Percentiles rank a stretch among this genome's conserved stretches.
Evolutionary conservation across 2,797 vertebrate species (phyloP).

Genomic region (Tadarida brasiliensis): DNA sequence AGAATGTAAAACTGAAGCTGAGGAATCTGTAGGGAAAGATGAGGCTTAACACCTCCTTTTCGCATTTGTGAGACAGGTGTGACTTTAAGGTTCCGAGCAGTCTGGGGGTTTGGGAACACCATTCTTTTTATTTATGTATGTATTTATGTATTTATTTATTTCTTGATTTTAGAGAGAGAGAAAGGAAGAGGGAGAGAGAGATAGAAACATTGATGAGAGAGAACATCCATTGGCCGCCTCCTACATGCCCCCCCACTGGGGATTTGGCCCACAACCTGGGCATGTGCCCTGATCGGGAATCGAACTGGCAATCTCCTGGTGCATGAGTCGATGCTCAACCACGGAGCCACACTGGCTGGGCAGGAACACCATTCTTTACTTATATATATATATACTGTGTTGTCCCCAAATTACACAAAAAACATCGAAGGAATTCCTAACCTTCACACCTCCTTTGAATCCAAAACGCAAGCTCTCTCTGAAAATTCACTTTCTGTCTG

Average conservation of each 20-base stretch:
- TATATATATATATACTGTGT: background rate
- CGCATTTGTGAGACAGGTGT: background rate
- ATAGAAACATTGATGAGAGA: too few relatives aligned
- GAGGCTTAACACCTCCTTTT: background rate
- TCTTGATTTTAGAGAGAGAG: too few relatives aligned
- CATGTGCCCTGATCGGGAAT: too few relatives aligned
- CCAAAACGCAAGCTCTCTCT: background rate
- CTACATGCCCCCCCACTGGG: too few relatives aligned
- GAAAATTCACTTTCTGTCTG: conserved; percentile 14
- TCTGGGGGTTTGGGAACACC: background rate
- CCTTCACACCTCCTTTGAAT: background rate
- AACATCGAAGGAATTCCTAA: background rate
- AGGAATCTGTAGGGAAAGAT: background rate
- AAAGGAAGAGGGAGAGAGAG: too few relatives aligned
- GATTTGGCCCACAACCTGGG: too few relatives aligned
- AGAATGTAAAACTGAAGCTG: conserved; percentile 1
- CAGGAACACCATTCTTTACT: background rate
- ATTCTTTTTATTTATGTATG: background rate
- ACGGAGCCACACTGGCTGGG: too few relatives aligned
- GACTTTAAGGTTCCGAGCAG: background rate
- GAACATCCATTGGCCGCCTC: too few relatives aligned
- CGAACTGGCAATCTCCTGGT: too few relatives aligned
- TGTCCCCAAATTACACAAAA: background rate
- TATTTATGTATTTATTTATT: too few relatives aligned
- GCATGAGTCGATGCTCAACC: too few relatives aligned